Evolutionary conservation across 2,113 vertebrate species (phyloP), one percentile per base, ranked within the genome.

Genomic region (Hirundichthys speculiger): DNA sequence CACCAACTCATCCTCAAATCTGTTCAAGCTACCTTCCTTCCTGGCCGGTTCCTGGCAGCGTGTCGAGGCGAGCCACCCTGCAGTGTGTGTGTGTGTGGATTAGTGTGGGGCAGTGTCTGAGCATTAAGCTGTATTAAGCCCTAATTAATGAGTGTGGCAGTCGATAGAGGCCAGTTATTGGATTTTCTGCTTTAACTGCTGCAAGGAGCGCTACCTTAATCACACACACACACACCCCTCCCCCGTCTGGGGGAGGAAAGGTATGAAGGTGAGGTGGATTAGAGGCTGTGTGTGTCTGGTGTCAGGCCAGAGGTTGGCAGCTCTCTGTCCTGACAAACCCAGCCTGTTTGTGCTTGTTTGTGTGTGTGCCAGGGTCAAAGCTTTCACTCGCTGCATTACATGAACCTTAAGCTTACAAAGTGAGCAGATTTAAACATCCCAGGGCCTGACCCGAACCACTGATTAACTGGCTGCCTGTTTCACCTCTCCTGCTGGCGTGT

Each of bases 101-200:
- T 47, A 46, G 64, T 66, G 64, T n/a, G 60, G 68, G 73, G 72
- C 74, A 86, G 77, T 73, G 84, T 80, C 84, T 70, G 73, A 82
- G 80, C 86, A 93, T 94, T 96, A 94, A 94, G 94, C 93, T 90
- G 90, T 93, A 94, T 96, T 96, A 96, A 92, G 94, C 95, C 93
- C 93, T 94, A 95, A 96, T 96, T 95, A 95, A 95, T 94, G 93
- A 88, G 90, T 91, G 93, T 94, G 95, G 94, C 95, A 95, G 79
- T 91, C 88, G 93, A 90, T 92, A 90, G 87, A 88, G 90, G 68
- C n/a, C 85, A 89, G 90, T 94, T 95, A 94, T 93, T 93, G 94
- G 93, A 94, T 96, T 96, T 93, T 84, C 92, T 91, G 90, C 84
- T 92, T 93, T 91, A 92, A 92, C 92, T 91, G 90, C 92, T 90